These are phyloP conservation scores for Sanderia malayensis DNA, from an alignment of 30 jellyfish, hydroid and myxozoan genomes.

Conservation along the genomic window DNA sequence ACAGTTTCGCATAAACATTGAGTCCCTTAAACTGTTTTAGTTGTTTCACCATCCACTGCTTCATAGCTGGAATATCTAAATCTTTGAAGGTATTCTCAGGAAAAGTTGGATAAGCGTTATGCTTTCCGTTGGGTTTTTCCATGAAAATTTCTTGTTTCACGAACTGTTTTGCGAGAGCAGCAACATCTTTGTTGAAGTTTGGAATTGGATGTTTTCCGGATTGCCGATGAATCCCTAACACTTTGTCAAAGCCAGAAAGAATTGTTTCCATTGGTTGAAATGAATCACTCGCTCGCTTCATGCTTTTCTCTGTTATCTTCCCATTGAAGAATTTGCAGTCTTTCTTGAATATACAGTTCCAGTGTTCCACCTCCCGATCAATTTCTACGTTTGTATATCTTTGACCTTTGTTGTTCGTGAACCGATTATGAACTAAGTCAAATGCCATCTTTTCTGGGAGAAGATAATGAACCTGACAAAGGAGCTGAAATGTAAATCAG, in stretches of 20 bases:
- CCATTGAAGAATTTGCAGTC: conserved; percentile 34
- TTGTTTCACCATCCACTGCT: neutral
- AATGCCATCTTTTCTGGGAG: conserved; percentile 10
- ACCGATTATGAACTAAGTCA: conserved; percentile 12
- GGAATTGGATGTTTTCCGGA: neutral
- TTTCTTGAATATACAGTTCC: conserved; percentile 6
- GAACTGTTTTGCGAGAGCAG: neutral
- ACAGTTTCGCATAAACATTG: neutral
- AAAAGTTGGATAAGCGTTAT: neutral
- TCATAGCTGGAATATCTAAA: neutral
- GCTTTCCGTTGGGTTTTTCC: neutral
- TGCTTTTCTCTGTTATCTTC: conserved; percentile 25
- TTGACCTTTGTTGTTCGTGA: conserved; percentile 11
- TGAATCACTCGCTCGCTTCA: conserved; percentile 1
- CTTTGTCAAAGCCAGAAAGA: neutral
- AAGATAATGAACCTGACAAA: conserved; percentile 2
- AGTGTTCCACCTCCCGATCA: conserved; percentile 31
- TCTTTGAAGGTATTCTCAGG: neutral
- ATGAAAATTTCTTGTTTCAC: neutral
- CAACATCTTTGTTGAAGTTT: neutral
- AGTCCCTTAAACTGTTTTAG: neutral
- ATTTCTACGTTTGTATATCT: conserved; percentile 13
- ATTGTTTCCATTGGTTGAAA: neutral
- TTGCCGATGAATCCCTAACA: neutral
- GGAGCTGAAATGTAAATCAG: neutral